These are phyloP conservation scores for Eilema griseolum DNA, from an alignment of 2,888 invertebrate species.

Conservation along the genomic window DNA sequence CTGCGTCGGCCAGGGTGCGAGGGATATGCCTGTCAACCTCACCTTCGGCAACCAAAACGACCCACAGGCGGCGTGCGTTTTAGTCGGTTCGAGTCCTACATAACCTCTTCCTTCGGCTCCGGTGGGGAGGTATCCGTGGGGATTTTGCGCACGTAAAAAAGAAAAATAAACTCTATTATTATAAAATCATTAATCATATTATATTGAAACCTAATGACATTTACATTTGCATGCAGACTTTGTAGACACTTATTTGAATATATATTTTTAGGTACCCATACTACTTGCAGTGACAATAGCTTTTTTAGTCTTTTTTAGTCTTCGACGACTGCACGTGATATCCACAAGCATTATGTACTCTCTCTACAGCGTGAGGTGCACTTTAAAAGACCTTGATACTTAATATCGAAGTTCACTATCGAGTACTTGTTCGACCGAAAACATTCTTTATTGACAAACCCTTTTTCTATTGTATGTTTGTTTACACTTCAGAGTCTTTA, in stretches of 20 bases:
- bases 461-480: neutral
- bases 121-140: too few relatives aligned
- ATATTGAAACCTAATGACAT: neutral
- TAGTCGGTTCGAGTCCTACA: too few relatives aligned
- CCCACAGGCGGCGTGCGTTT: too few relatives aligned
- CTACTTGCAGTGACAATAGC: neutral
- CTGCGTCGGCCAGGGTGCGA: too few relatives aligned
- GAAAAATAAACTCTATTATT: too few relatives aligned
- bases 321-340: neutral
- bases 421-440: neutral
- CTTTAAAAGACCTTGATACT: neutral
- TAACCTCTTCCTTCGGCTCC: too few relatives aligned
- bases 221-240: neutral
- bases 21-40: too few relatives aligned
- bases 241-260: neutral
- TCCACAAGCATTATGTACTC: neutral
- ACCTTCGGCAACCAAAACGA: too few relatives aligned
- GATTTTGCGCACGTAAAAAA: too few relatives aligned
- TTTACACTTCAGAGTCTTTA: neutral
- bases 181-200: too few relatives aligned
- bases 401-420: neutral
- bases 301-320: neutral
- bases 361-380: neutral
- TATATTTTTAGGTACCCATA: neutral
- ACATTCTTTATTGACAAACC: neutral